phyloP scores from a whole-genome alignment of 2,888 invertebrate genomes.

The Brachycybe producta region DNA sequence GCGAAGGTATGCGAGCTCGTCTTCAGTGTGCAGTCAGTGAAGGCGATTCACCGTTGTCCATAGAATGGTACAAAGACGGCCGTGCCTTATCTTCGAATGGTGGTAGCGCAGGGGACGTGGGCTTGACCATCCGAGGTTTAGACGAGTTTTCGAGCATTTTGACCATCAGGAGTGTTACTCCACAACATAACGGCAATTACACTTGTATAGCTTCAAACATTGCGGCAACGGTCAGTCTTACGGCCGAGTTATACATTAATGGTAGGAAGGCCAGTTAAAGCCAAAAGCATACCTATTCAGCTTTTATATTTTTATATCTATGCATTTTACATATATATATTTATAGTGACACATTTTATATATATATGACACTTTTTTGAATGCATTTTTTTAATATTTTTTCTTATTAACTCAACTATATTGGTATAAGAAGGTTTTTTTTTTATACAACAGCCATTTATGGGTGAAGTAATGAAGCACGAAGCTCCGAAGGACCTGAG shows the following conservation, averaged over 20 bases:
- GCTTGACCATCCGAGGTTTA: conserved; percentile 24
- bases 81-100: conserved; percentile 37
- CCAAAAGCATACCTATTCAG: background rate
- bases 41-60: conserved; percentile 64
- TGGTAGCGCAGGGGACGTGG: background rate
- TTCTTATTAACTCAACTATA: too few relatives aligned
- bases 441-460: too few relatives aligned
- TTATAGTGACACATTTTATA: background rate
- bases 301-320: conserved; percentile 3
- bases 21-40: conserved; percentile 66
- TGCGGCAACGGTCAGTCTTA: conserved; percentile 63
- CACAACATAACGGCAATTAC: conserved; percentile 61
- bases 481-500: too few relatives aligned
- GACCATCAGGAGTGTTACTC: conserved; percentile 60
- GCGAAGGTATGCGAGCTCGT: conserved; percentile 65
- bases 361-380: background rate
- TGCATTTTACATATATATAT: conserved; percentile 7
- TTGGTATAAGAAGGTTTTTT: too few relatives aligned
- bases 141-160: conserved; percentile 64
- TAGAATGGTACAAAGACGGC: conserved; percentile 73
- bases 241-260: conserved; percentile 66
- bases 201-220: conserved; percentile 65
- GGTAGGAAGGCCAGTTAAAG: conserved; percentile 40
- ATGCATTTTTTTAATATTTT: too few relatives aligned
- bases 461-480: too few relatives aligned